Conservation (phyloP, 1,140 invertebrate species). For the Colletes gigas region DNA sequence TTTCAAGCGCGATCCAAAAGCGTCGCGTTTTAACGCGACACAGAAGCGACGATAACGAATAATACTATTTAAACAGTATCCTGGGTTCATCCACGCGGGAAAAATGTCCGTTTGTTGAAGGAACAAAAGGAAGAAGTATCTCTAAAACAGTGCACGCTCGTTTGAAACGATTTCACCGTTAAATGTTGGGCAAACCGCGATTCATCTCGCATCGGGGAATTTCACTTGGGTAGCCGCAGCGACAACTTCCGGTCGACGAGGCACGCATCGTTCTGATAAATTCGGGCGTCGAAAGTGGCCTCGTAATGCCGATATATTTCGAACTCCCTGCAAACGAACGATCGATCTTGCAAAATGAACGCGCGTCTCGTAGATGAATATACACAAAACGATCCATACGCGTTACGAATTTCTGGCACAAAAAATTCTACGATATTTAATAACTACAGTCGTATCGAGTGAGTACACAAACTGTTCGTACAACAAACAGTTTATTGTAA, state of each 20-base stretch:
- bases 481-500: no score
- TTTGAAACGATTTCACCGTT: background rate
- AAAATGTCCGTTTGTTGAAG: no score
- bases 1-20: no score
- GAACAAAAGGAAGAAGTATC: background rate
- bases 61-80: no score
- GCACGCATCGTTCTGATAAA: constrained; percentile 23
- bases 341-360: constrained; percentile 6
- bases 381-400: no score
- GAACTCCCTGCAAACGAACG: background rate
- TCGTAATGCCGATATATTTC: constrained; percentile 18
- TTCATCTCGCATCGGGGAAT: constrained; percentile 13
- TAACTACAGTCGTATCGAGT: no score
- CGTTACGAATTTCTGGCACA: no score
- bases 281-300: constrained; percentile 19
- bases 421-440: no score
- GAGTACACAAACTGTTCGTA: no score
- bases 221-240: constrained; percentile 1
- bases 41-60: no score
- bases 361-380: background rate
- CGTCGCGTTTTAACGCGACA: no score
- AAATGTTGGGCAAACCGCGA: background rate
- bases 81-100: no score
- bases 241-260: constrained; percentile 28
- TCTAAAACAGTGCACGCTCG: background rate